These are phyloP conservation scores for Ellobius talpinus DNA, from an alignment of 2,113 vertebrate genomes.

Conservation along the genomic window DNA sequence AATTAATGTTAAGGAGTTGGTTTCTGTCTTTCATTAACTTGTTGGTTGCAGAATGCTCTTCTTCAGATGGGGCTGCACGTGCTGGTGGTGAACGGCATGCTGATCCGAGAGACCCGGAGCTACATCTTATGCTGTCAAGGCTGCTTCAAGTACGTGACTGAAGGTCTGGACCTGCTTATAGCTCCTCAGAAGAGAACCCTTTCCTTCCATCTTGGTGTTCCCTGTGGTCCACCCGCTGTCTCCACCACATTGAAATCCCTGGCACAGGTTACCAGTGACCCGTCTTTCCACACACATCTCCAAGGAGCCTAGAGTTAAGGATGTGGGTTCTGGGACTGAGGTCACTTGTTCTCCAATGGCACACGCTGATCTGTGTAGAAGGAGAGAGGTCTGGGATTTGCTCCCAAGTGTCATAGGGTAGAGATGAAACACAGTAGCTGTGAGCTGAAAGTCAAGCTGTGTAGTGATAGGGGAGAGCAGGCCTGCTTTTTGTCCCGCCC, in stretches of 20 bases:
- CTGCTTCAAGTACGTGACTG: constrained; percentile 92
- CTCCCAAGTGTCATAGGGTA: not conserved
- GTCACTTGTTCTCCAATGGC: not conserved
- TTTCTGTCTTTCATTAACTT: not conserved
- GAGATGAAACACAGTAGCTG: not conserved
- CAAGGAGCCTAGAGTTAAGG: not conserved
- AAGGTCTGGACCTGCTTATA: rapidly evolving
- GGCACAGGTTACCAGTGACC: not conserved
- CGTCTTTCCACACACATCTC: too few species aligned
- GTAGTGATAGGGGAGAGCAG: too few species aligned
- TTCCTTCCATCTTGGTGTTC: not conserved
- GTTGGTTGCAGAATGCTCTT: constrained; percentile 91
- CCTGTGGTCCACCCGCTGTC: not conserved
- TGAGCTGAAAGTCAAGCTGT: not conserved
- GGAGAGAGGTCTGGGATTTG: not conserved
- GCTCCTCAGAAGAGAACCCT: not conserved
- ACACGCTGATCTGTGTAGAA: not conserved
- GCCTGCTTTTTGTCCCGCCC: too few species aligned
- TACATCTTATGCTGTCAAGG: constrained; percentile 95
- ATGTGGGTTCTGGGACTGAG: not conserved
- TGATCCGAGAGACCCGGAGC: constrained; percentile 93
- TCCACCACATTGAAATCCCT: not conserved
- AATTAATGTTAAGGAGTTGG: too few species aligned
- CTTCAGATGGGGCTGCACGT: constrained; percentile 96
- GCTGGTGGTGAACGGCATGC: constrained; percentile 93